A percentile compares a stretch with the other conserved stretches of the same genome.
Conservation (phyloP, 2,888 invertebrate species). For the Hypena proboscidalis region DNA sequence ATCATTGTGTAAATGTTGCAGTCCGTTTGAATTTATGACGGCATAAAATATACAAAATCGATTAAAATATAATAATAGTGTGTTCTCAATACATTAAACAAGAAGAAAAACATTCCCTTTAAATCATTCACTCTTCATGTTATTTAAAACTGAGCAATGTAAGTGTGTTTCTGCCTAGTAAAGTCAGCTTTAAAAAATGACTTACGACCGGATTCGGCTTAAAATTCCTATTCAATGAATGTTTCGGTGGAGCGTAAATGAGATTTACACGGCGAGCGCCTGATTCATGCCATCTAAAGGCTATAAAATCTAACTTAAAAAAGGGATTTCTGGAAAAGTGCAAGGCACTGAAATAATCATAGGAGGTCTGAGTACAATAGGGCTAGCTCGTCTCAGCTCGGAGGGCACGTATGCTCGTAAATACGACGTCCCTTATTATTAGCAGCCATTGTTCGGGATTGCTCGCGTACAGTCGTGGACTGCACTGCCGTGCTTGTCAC, state of each 20-base stretch:
- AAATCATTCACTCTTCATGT: conserved; percentile 5
- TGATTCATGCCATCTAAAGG: conserved; percentile 66
- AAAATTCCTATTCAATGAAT: conserved; percentile 52
- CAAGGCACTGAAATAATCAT: conserved; percentile 79
- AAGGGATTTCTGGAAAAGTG: conserved; percentile 77
- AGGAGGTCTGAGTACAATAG: conserved; percentile 83
- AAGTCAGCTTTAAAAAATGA: conserved; percentile 44
- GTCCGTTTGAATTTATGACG: too few relatives aligned
- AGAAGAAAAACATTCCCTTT: neutral
- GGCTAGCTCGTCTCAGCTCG: conserved; percentile 75
- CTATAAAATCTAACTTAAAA: conserved; percentile 74
- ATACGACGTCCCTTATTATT: conserved; percentile 83
- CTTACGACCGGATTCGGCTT: conserved; percentile 45
- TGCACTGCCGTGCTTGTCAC: conserved; percentile 37
- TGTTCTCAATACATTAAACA: too few relatives aligned
- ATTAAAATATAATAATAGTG: too few relatives aligned
- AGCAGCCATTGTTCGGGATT: conserved; percentile 80
- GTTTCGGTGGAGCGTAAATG: conserved; percentile 64
- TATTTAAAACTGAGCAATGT: conserved; percentile 13
- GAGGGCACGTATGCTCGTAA: conserved; percentile 83
- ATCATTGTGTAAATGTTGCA: too few relatives aligned
- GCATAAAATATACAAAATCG: too few relatives aligned
- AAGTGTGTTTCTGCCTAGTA: conserved; percentile 28
- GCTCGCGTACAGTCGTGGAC: conserved; percentile 69
- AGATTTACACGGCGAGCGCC: conserved; percentile 59